Percentiles rank a stretch among this genome's conserved stretches.
Conservation (phyloP, 2,797 vertebrate genomes). For the Poliocrania exsul region DNA sequence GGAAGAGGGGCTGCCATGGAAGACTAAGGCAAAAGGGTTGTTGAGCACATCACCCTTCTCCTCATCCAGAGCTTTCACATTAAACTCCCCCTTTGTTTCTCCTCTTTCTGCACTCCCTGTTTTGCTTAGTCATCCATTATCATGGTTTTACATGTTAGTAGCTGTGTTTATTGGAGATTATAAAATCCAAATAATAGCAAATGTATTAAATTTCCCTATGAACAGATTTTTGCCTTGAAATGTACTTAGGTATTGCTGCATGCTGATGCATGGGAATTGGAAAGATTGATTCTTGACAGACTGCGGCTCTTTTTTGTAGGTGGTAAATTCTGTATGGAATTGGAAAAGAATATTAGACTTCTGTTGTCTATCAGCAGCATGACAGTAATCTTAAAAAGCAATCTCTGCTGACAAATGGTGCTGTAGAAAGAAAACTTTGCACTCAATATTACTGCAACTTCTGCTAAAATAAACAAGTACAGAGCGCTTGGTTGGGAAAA, state of each 20-base stretch:
- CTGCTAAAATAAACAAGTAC: background rate
- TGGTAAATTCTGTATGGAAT: background rate
- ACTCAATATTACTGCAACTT: background rate
- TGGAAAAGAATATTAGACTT: background rate
- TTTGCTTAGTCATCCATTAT: background rate
- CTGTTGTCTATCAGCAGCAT: background rate
- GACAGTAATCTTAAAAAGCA: slow-evolving; percentile 6
- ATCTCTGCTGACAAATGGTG: background rate
- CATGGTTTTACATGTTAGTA: background rate
- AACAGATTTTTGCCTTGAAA: background rate
- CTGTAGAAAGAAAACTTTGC: background rate
- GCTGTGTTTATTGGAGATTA: background rate
- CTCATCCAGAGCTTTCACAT: background rate
- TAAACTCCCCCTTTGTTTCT: background rate
- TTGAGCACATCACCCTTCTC: background rate
- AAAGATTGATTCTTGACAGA: slow-evolving; percentile 1
- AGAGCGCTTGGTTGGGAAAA: background rate
- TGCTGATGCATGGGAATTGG: background rate
- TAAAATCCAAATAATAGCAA: background rate
- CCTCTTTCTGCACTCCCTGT: background rate
- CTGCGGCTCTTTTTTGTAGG: background rate
- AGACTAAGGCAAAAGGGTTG: background rate
- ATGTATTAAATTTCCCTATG: background rate
- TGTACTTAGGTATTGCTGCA: background rate
- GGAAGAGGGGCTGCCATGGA: background rate